Conservation (phyloP, 2,888 invertebrate species). For the Apotomis capreana region DNA sequence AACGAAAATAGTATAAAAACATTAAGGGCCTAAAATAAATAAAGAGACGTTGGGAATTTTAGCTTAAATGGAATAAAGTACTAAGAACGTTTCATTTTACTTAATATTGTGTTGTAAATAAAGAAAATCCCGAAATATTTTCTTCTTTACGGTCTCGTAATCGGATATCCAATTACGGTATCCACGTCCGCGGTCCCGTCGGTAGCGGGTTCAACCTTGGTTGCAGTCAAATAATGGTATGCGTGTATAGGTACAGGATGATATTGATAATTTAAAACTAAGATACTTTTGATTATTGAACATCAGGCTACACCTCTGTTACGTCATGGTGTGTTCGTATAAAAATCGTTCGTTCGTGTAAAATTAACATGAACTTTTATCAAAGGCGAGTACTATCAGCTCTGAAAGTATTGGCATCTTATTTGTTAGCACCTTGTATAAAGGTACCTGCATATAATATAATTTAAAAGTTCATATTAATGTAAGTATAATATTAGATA, state of each 20-base stretch:
- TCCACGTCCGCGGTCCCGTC: neutral
- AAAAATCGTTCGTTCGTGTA: too few species aligned
- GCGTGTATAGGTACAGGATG: neutral
- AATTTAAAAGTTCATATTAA: too few species aligned
- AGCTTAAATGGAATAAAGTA: constrained; percentile 19
- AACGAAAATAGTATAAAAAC: constrained; percentile 1
- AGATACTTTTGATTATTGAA: too few species aligned
- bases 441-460: too few species aligned
- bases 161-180: constrained; percentile 36
- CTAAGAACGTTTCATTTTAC: constrained; percentile 18
- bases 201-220: neutral
- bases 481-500: too few species aligned
- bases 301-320: too few species aligned
- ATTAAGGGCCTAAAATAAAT: constrained; percentile 12
- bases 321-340: too few species aligned
- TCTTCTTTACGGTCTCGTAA: constrained; percentile 31
- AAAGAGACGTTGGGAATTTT: constrained; percentile 6
- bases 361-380: too few species aligned
- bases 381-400: too few species aligned
- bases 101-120: constrained; percentile 34
- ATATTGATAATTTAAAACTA: too few species aligned
- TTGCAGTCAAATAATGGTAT: neutral
- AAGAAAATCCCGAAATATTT: constrained; percentile 33
- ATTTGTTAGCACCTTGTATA: too few species aligned
- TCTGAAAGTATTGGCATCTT: too few species aligned